Evolutionary conservation across 2,797 vertebrate species (phyloP).

Genomic region (Coregonus suidteri): DNA sequence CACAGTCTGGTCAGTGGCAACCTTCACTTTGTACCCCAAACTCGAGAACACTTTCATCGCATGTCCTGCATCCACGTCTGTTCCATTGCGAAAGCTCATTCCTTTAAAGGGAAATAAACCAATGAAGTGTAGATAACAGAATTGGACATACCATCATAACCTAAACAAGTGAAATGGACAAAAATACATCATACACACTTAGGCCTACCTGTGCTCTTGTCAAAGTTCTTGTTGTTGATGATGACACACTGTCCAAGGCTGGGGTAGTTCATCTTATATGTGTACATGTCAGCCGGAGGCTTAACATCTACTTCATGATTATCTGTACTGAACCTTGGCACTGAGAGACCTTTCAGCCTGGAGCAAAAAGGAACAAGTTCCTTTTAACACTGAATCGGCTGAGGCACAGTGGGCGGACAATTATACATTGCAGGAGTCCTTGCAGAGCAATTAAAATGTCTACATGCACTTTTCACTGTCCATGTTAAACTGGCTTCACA

Average conservation of each 20-base stretch:
- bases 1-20: conserved; percentile 60
- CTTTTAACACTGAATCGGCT: not conserved
- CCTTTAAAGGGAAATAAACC: conserved; percentile 46
- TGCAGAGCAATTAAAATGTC: too few species aligned
- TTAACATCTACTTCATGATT: not conserved
- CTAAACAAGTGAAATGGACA: not conserved
- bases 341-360: not conserved
- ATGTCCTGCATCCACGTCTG: conserved; percentile 65
- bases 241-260: conserved; percentile 5
- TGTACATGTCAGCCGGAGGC: conserved; percentile 8
- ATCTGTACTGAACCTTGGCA: not conserved
- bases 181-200: not conserved
- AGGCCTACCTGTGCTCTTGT: not conserved
- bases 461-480: too few species aligned
- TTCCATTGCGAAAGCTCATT: conserved; percentile 63
- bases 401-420: too few species aligned
- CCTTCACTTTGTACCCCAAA: conserved; percentile 60
- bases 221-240: conserved; percentile 17
- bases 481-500: too few species aligned
- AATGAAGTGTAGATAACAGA: not conserved
- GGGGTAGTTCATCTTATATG: conserved; percentile 9
- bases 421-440: too few species aligned
- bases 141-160: not conserved
- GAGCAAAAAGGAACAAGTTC: not conserved
- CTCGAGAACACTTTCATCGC: conserved; percentile 43